These are phyloP conservation scores for Todus mexicanus DNA, from an alignment of 2,797 vertebrate species.

Conservation along the genomic window DNA sequence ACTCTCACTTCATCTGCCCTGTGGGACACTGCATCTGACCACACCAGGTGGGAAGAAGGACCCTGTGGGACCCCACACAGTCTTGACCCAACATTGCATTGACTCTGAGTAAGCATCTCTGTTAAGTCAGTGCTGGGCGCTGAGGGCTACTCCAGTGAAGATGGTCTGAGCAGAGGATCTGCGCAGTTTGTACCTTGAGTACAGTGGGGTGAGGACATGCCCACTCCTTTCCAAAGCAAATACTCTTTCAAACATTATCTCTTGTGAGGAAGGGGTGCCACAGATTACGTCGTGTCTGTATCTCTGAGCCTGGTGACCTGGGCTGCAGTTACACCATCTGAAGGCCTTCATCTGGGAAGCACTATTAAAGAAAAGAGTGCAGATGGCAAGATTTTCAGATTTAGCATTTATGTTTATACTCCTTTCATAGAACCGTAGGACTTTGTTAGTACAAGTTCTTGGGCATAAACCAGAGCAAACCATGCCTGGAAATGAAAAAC, in stretches of 20 bases:
- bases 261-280: background rate
- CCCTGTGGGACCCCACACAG: background rate
- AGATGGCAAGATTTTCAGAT: background rate
- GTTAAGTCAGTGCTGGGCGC: background rate
- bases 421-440: background rate
- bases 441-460: background rate
- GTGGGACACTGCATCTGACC: background rate
- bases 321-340: background rate
- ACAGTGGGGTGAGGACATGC: background rate
- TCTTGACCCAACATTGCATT: background rate
- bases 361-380: background rate
- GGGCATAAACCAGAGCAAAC: constrained; percentile 29
- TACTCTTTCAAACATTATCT: fast-evolving
- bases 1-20: fast-evolving
- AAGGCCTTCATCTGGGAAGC: background rate
- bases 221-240: background rate
- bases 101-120: background rate
- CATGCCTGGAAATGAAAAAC: background rate
- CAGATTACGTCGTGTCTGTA: background rate
- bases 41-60: background rate
- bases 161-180: background rate
- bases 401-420: background rate
- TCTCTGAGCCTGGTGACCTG: background rate
- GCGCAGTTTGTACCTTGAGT: fast-evolving
- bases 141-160: background rate